Evolutionary conservation across 1,140 invertebrate genomes (phyloP).

Genomic region (Lutraria rhynchaena): DNA sequence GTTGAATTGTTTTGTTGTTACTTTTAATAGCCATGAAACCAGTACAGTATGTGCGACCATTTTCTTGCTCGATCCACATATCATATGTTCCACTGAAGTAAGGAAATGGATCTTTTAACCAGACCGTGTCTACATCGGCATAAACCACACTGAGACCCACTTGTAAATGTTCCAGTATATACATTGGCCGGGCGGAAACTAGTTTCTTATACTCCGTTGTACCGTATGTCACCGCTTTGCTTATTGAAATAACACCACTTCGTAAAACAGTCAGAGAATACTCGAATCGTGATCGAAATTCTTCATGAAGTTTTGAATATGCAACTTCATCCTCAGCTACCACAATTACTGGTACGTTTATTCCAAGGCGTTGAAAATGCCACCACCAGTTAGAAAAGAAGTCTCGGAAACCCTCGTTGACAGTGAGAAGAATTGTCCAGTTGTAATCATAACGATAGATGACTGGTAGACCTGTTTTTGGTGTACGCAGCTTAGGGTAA

Average conservation of each 20-base stretch:
- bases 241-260: too few species aligned
- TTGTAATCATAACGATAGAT: too few species aligned
- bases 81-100: slow-evolving; percentile 10
- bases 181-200: neutral
- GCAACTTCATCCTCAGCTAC: slow-evolving; percentile 6
- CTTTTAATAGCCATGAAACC: slow-evolving; percentile 1
- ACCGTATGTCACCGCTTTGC: too few species aligned
- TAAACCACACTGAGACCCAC: slow-evolving; percentile 11
- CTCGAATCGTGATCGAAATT: neutral
- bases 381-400: slow-evolving; percentile 17
- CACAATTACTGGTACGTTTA: neutral
- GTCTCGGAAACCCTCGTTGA: slow-evolving; percentile 9
- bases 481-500: too few species aligned
- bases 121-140: slow-evolving; percentile 17
- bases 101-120: slow-evolving; percentile 14
- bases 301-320: neutral
- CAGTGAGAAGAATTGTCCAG: slow-evolving; percentile 33
- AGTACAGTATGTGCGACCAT: neutral
- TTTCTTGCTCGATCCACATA: slow-evolving; percentile 20
- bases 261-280: neutral
- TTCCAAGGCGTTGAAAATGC: neutral
- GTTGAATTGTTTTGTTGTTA: too few species aligned
- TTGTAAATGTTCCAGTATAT: slow-evolving; percentile 8
- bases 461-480: too few species aligned
- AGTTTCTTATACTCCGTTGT: neutral